Percentiles rank a stretch among this genome's conserved stretches.
phyloP scores from a whole-genome alignment of 1,140 invertebrate species.

The Drosophila lacertosa region DNA sequence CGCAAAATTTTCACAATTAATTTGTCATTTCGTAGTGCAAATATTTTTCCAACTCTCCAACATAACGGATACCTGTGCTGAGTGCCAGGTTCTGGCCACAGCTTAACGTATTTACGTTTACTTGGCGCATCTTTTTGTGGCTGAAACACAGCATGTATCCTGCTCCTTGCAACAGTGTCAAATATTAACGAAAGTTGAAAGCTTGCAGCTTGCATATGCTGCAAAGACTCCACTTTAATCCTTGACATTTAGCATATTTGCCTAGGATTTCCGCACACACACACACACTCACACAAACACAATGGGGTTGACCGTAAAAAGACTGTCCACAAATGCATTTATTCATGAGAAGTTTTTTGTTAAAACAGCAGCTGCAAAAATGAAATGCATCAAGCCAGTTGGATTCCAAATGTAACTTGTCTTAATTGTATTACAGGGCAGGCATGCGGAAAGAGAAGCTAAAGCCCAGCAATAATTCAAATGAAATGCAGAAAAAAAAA shows the following conservation, averaged over 20 bases:
- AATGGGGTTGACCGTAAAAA: conserved; percentile 47
- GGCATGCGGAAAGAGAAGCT: conserved; percentile 52
- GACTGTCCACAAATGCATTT: conserved; percentile 57
- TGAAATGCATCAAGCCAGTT: conserved; percentile 33
- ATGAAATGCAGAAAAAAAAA: conserved; percentile 7
- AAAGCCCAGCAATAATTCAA: conserved; percentile 9
- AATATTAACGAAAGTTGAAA: conserved; percentile 50
- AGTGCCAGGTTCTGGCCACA: background rate
- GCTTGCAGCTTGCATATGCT: conserved; percentile 54
- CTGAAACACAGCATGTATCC: conserved; percentile 28
- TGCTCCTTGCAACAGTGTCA: conserved; percentile 33
- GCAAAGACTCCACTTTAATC: conserved; percentile 39
- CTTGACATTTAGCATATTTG: conserved; percentile 56
- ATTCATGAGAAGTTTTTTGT: conserved; percentile 58
- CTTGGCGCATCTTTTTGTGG: background rate
- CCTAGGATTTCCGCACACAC: conserved; percentile 27
- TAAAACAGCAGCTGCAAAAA: conserved; percentile 25
- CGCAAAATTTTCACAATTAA: conserved; percentile 62
- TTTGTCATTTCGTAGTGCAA: conserved; percentile 56
- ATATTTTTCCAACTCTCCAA: conserved; percentile 31
- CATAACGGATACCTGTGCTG: conserved; percentile 2
- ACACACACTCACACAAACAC: conserved; percentile 7
- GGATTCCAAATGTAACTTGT: conserved; percentile 27
- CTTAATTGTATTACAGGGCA: conserved; percentile 61
- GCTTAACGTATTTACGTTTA: conserved; percentile 27